Percentiles rank a stretch among this genome's conserved stretches.
Conservation (phyloP, 1,140 invertebrate genomes). For the Sogatella furcifera region DNA sequence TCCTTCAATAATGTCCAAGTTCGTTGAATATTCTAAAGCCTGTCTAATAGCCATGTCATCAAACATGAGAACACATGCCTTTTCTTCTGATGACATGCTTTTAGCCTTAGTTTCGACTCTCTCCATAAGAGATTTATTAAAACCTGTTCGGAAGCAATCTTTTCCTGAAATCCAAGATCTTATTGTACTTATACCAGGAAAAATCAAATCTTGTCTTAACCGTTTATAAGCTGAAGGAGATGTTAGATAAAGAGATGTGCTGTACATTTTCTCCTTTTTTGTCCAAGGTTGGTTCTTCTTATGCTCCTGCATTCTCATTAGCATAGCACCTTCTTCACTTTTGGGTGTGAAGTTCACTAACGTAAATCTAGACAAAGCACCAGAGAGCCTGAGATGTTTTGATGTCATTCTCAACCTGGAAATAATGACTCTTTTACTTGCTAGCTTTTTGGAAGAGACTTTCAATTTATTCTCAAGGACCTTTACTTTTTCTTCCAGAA, state of each 20-base stretch:
- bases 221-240: not conserved
- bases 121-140: not conserved
- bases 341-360: not conserved
- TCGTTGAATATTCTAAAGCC: not conserved
- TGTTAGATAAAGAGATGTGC: too few species aligned
- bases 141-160: not conserved
- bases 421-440: too few species aligned
- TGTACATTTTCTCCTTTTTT: not conserved
- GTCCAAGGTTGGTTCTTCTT: not conserved
- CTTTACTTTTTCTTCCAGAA: too few species aligned
- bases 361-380: too few species aligned
- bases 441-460: too few species aligned
- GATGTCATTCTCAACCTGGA: too few species aligned
- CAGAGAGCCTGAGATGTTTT: too few species aligned
- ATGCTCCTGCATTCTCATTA: not conserved
- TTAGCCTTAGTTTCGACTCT: not conserved
- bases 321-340: not conserved
- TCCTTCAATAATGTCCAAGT: not conserved
- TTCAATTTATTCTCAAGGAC: too few species aligned
- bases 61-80: not conserved
- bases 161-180: not conserved
- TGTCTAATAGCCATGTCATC: not conserved
- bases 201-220: not conserved
- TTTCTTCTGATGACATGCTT: not conserved
- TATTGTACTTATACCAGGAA: not conserved